phyloP scores from a whole-genome alignment of 2,888 invertebrate genomes.

The Zygaena filipendulae region DNA sequence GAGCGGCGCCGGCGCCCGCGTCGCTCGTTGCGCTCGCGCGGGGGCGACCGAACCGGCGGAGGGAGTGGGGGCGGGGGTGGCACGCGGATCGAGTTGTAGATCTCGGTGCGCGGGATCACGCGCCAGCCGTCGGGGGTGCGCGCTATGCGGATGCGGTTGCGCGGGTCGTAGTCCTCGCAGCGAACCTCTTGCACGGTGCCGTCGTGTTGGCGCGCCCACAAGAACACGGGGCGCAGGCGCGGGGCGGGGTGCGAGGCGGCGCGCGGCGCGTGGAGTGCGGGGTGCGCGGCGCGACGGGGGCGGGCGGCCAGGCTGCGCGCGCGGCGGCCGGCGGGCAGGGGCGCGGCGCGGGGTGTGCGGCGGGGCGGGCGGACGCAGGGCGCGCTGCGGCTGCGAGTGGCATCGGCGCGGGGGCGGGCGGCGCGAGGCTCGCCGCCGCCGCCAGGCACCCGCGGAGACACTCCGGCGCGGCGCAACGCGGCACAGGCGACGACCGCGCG shows the following conservation, averaged over 20 bases:
- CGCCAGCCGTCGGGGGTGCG: slow-evolving; percentile 86
- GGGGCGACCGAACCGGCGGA: slow-evolving; percentile 15
- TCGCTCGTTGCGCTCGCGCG: slow-evolving; percentile 20
- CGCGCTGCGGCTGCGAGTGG: slow-evolving; percentile 46
- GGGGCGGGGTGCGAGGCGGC: slow-evolving; percentile 43
- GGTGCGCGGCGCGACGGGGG: slow-evolving; percentile 56
- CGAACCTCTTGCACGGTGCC: slow-evolving; percentile 84
- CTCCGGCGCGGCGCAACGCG: slow-evolving; percentile 58
- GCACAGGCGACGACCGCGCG: slow-evolving; percentile 61
- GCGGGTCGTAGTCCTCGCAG: slow-evolving; percentile 89
- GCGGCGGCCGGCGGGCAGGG: slow-evolving; percentile 33
- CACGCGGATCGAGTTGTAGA: slow-evolving; percentile 55
- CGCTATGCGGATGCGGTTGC: slow-evolving; percentile 84
- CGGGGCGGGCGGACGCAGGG: slow-evolving; percentile 31
- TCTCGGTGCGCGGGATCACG: slow-evolving; percentile 82
- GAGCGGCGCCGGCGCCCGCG: slow-evolving; percentile 23
- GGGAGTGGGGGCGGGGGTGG: slow-evolving; percentile 27
- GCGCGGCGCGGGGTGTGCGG: slow-evolving; percentile 51
- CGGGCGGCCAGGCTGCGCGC: slow-evolving; percentile 50
- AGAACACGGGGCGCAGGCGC: slow-evolving; percentile 83
- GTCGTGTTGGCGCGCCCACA: slow-evolving; percentile 86
- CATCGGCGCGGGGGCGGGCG: slow-evolving; percentile 69
- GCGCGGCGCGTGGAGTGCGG: slow-evolving; percentile 21
- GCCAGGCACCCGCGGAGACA: slow-evolving; percentile 57
- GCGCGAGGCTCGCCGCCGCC: slow-evolving; percentile 65